Conservation (phyloP, 2,888 invertebrate species). For the Pycnomerus fuliginosus region DNA sequence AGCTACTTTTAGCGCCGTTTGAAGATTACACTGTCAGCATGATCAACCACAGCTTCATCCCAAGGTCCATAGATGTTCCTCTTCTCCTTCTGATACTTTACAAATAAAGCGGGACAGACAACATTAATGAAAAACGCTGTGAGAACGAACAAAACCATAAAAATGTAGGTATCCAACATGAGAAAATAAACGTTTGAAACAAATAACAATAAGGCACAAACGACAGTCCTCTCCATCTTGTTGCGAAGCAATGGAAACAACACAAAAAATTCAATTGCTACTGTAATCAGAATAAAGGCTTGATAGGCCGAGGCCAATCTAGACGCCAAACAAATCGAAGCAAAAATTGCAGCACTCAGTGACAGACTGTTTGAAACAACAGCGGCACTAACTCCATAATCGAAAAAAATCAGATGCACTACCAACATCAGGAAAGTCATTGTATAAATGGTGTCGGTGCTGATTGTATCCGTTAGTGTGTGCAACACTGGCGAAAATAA, state of each 20-base stretch:
- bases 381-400: slow-evolving; percentile 85
- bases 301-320: slow-evolving; percentile 81
- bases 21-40: slow-evolving; percentile 58
- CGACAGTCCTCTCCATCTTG: slow-evolving; percentile 59
- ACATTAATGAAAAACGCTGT: slow-evolving; percentile 66
- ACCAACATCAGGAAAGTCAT: slow-evolving; percentile 86
- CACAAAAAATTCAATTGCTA: slow-evolving; percentile 86
- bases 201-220: slow-evolving; percentile 58
- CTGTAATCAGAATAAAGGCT: slow-evolving; percentile 86
- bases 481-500: slow-evolving; percentile 88
- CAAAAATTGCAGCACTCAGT: slow-evolving; percentile 92
- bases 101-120: slow-evolving; percentile 74
- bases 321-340: slow-evolving; percentile 92
- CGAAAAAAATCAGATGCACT: slow-evolving; percentile 86
- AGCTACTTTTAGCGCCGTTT: too few relatives aligned
- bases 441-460: slow-evolving; percentile 96
- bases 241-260: slow-evolving; percentile 79
- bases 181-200: slow-evolving; percentile 56
- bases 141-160: slow-evolving; percentile 63
- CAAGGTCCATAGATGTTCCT: slow-evolving; percentile 96
- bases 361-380: slow-evolving; percentile 91
- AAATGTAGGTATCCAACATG: slow-evolving; percentile 58
- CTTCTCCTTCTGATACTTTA: slow-evolving; percentile 75
- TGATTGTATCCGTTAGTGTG: slow-evolving; percentile 93
- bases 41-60: slow-evolving; percentile 88